A percentile compares a stretch with the other conserved stretches of the same genome.
These are phyloP conservation scores for Neoitamus cyanurus DNA, from an alignment of 2,888 invertebrate species.

Conservation along the genomic window DNA sequence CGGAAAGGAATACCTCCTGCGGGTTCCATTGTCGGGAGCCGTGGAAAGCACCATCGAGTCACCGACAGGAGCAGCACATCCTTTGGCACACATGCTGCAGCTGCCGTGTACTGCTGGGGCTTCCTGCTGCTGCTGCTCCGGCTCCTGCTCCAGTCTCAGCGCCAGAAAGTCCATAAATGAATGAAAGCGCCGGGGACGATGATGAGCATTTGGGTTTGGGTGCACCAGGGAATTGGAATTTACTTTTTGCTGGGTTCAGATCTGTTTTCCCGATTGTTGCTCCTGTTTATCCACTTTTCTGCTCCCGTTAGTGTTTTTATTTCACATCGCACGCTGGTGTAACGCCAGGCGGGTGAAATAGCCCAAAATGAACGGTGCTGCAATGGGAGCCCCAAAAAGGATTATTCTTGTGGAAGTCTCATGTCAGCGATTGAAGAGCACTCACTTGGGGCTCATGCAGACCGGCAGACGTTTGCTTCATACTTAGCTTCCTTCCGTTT, in stretches of 20 bases:
- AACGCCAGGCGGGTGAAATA: neutral
- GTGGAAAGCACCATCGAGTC: neutral
- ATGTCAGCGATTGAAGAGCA: constrained; percentile 21
- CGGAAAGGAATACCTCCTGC: neutral
- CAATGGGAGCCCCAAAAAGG: neutral
- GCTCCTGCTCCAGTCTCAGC: neutral
- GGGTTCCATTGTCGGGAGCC: constrained; percentile 6
- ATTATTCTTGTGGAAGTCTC: constrained; percentile 14
- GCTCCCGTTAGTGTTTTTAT: constrained; percentile 20
- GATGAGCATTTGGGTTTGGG: constrained; percentile 24
- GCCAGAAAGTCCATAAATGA: constrained; percentile 7
- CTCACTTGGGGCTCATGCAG: neutral
- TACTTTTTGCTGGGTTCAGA: constrained; percentile 9
- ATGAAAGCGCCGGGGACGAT: constrained; percentile 12
- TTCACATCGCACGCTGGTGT: neutral
- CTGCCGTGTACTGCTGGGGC: neutral
- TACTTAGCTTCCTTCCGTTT: constrained; percentile 28
- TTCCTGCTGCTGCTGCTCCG: neutral
- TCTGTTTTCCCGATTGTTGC: constrained; percentile 32
- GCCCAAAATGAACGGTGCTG: neutral
- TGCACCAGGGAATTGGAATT: constrained; percentile 25
- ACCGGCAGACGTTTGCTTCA: neutral
- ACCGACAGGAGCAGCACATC: constrained; percentile 1
- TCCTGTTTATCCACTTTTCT: constrained; percentile 32
- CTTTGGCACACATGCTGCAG: constrained; percentile 26